phyloP scores from a whole-genome alignment of 2,113 vertebrate species.

The Apodemus sylvaticus region DNA sequence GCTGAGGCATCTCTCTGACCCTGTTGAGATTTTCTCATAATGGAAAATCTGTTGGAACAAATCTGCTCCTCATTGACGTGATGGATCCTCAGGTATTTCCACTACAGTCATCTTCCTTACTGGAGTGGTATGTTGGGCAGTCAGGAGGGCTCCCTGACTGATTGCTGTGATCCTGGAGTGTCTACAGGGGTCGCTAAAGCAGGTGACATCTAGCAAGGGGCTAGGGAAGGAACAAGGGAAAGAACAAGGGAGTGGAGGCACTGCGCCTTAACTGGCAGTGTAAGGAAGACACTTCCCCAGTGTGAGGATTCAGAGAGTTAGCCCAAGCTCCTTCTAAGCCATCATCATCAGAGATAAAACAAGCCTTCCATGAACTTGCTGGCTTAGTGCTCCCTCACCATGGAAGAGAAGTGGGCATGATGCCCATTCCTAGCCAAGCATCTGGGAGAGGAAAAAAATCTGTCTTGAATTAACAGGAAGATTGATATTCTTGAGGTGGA shows the following conservation, averaged over 20 bases:
- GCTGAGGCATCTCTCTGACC: not conserved
- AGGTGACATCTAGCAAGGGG: not conserved
- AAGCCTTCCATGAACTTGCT: constrained; percentile 1
- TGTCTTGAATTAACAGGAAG: constrained; percentile 22
- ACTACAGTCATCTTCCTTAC: not conserved
- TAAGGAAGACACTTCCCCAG: not conserved
- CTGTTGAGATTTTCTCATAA: constrained; percentile 11
- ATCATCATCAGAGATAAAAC: constrained; percentile 41
- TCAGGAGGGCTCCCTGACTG: not conserved
- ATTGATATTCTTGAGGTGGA: not conserved
- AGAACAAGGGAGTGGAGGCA: not conserved
- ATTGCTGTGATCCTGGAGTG: not conserved
- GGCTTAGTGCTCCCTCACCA: constrained; percentile 14
- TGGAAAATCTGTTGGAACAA: not conserved
- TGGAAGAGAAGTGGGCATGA: not conserved
- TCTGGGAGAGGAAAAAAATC: too few relatives aligned
- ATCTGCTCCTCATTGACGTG: not conserved
- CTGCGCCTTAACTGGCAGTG: not conserved
- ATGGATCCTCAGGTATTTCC: not conserved
- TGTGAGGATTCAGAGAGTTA: not conserved
- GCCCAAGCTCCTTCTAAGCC: not conserved
- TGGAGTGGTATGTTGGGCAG: not conserved
- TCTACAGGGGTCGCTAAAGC: not conserved
- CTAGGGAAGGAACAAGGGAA: not conserved
- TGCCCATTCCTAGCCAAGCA: not conserved